These are phyloP conservation scores for Paraescarpia echinospica DNA, from an alignment of 1,140 invertebrate species.

Conservation along the genomic window DNA sequence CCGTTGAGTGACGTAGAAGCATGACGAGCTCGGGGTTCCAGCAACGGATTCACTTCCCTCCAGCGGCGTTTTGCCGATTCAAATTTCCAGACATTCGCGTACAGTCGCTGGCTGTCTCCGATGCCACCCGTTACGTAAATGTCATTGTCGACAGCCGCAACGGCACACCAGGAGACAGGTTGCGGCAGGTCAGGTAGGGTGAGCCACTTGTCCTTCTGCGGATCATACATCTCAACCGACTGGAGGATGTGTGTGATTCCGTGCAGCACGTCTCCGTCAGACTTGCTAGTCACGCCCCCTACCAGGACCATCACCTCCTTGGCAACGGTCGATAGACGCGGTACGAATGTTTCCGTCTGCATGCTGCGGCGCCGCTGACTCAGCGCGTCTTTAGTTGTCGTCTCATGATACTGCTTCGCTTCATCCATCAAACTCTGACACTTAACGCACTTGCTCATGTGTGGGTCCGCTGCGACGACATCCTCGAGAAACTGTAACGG, in stretches of 20 bases:
- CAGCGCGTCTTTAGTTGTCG: conserved; percentile 37
- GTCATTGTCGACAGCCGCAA: conserved; percentile 44
- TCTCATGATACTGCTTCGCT: conserved; percentile 48
- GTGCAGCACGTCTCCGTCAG: neutral
- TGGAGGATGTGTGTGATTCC: neutral
- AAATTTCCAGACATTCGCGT: conserved; percentile 50
- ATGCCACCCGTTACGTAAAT: conserved; percentile 53
- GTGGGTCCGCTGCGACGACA: conserved; percentile 42
- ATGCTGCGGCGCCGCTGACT: conserved; percentile 46
- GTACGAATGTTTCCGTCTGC: conserved; percentile 45
- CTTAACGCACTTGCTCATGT: conserved; percentile 43
- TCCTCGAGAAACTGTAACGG: conserved; percentile 43
- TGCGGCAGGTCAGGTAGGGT: conserved; percentile 48
- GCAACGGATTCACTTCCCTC: conserved; percentile 41
- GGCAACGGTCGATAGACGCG: conserved; percentile 55
- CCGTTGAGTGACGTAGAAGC: conserved; percentile 46
- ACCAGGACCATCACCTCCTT: conserved; percentile 41
- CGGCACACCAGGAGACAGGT: conserved; percentile 44
- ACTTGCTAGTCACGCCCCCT: conserved; percentile 8
- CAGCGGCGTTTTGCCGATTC: conserved; percentile 45
- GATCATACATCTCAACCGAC: conserved; percentile 52
- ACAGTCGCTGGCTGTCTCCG: conserved; percentile 46
- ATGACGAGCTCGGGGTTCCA: conserved; percentile 50
- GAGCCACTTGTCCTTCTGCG: conserved; percentile 50
- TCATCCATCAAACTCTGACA: conserved; percentile 48